Evolutionary conservation across 2,113 vertebrate species (phyloP), one percentile per base, ranked within the genome.

Genomic region (Corythoichthys intestinalis): DNA sequence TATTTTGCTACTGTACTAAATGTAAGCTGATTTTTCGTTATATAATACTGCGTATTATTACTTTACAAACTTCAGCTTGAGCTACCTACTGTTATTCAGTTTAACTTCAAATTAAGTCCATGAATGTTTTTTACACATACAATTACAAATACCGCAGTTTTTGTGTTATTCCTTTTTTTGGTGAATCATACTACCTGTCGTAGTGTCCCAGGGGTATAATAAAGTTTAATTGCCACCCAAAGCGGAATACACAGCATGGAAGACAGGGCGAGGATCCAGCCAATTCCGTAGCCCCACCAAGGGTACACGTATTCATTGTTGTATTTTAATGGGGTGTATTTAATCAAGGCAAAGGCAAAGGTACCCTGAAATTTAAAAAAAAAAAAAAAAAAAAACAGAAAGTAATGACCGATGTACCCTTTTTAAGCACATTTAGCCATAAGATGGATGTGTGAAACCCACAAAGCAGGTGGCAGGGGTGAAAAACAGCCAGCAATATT

Each of bases 401-500:
- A 20, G 4, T 13, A 37, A 6, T 13, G 14, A 58, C 4, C 14
- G 12, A 2, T 15, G 2, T n/a, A 44, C 6, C 41, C 6, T 44
- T 7, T 44, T 44, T 44, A 44, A 37, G 13, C 12, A 2, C 20
- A 28, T 28, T 28, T 28, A 28, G 20, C 20, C 20, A 28, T 28
- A 28, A 28, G 20, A 28, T 58, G 28, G 13, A 60, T 0, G 59
- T 56, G 6, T 66, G 58, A 74, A 64, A 74, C 94, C 95, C 87
- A 98, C 96, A 76, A 83, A 86, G 88, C 96, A 98, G 0, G 96
- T 94, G 0, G 93, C 94, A 0, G 96, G 96, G 0, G 95, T 96
- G 85, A 98, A 75, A 85, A 93, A 95, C 73, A 94, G 76, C 96
- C 96, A 98, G 66, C 96, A 97, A 76, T 94, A 97, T 64, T 96